phyloP scores from a whole-genome alignment of 1,140 invertebrate species.

The Habropoda laboriosa region DNA sequence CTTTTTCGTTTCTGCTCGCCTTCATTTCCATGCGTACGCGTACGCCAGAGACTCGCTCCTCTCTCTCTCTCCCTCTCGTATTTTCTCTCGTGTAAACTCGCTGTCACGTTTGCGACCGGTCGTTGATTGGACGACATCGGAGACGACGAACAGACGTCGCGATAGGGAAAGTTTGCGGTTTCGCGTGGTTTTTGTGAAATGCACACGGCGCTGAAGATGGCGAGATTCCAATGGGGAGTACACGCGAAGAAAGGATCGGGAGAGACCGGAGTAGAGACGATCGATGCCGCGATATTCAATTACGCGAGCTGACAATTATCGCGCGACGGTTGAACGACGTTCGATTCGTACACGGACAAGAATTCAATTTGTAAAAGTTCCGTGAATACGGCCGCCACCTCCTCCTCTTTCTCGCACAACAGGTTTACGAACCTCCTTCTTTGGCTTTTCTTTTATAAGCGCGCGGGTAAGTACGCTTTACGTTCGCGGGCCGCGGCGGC shows the following conservation, averaged over 20 bases:
- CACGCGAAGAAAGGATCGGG: not conserved
- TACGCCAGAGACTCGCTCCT: too few relatives aligned
- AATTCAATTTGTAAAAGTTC: constrained; percentile 48
- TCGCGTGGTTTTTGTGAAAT: not conserved
- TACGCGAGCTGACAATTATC: constrained; percentile 23
- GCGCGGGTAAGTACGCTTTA: not conserved
- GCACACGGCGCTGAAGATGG: not conserved
- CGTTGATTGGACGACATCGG: not conserved
- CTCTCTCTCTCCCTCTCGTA: too few relatives aligned
- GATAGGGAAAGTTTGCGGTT: not conserved
- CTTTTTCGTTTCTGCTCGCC: not conserved
- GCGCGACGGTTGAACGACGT: constrained; percentile 16
- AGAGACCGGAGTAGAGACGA: not conserved
- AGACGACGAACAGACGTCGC: not conserved
- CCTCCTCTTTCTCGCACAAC: not conserved
- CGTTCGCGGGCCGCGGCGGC: not conserved
- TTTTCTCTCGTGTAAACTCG: not conserved
- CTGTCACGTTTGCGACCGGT: not conserved
- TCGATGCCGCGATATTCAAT: constrained; percentile 22
- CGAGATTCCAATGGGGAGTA: too few relatives aligned
- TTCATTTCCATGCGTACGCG: not conserved
- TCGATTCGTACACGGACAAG: not conserved
- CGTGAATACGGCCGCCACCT: not conserved
- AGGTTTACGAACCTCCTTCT: constrained; percentile 10
- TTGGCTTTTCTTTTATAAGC: constrained; percentile 20